Conservation (phyloP, 2,113 vertebrate genomes). For the Crocuta crocuta region DNA sequence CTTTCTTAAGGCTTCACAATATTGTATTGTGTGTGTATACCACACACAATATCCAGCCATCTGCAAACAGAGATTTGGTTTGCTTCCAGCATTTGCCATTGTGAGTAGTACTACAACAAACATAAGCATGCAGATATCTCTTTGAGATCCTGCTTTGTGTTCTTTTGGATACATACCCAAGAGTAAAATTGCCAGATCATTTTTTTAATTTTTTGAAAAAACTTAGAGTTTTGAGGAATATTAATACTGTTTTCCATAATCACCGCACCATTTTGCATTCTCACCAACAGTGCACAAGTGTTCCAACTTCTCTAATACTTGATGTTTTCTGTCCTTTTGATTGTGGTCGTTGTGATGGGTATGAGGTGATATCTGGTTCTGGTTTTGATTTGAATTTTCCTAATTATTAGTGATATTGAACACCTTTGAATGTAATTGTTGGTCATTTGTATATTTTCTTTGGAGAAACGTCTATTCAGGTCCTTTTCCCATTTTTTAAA, state of each 20-base stretch:
- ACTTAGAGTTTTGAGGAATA: not conserved
- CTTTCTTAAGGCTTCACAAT: not conserved
- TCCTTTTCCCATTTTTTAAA: not conserved
- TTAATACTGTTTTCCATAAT: not conserved
- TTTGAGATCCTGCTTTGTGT: not conserved
- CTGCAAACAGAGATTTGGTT: not conserved
- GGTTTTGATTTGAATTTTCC: not conserved
- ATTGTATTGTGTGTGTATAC: not conserved
- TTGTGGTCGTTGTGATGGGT: not conserved
- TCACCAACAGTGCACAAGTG: not conserved
- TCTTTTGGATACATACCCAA: not conserved
- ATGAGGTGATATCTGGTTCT: not conserved
- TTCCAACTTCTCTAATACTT: not conserved
- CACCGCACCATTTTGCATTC: not conserved
- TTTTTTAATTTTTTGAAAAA: too few relatives aligned
- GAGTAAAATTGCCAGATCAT: not conserved
- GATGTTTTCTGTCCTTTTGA: not conserved
- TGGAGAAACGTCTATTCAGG: not conserved
- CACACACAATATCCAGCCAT: not conserved
- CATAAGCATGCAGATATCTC: not conserved
- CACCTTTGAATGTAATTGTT: not conserved
- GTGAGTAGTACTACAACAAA: not conserved
- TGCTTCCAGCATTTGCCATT: not conserved
- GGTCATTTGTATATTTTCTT: not conserved
- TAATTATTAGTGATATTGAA: not conserved